Percentiles rank a stretch among this genome's conserved stretches.
These are phyloP conservation scores for Opisthograptis luteolata DNA, from an alignment of 2,888 invertebrate species.

Conservation along the genomic window DNA sequence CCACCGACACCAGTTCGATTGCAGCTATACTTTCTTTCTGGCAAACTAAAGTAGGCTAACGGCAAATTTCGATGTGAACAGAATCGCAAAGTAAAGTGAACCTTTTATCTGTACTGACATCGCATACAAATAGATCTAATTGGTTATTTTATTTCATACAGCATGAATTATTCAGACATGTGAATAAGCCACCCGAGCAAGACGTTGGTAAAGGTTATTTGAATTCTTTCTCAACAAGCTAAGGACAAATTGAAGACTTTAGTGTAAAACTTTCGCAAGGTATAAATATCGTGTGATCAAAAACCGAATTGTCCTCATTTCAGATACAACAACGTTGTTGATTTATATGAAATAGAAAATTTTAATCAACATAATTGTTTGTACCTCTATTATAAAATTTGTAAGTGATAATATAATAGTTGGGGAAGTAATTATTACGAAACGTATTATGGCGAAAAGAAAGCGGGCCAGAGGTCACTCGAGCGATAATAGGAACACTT, in stretches of 20 bases:
- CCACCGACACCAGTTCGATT: slow-evolving; percentile 39
- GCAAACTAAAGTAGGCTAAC: slow-evolving; percentile 76
- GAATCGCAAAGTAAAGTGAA: slow-evolving; percentile 66
- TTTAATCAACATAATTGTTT: slow-evolving; percentile 16
- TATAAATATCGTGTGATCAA: neutral
- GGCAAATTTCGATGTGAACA: slow-evolving; percentile 66
- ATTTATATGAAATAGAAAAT: slow-evolving; percentile 6
- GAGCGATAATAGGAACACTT: slow-evolving; percentile 45
- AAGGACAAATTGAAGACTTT: slow-evolving; percentile 16
- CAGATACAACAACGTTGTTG: slow-evolving; percentile 1
- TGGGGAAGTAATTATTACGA: slow-evolving; percentile 19
- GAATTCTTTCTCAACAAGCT: slow-evolving; percentile 12
- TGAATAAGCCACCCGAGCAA: slow-evolving; percentile 11
- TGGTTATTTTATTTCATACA: slow-evolving; percentile 25
- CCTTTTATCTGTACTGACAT: slow-evolving; percentile 46
- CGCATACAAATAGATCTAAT: slow-evolving; percentile 59
- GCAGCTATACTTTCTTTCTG: slow-evolving; percentile 75
- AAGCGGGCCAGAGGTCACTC: slow-evolving; percentile 52
- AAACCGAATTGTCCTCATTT: slow-evolving; percentile 11
- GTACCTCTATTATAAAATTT: slow-evolving; percentile 11
- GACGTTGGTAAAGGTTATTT: slow-evolving; percentile 18
- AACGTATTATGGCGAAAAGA: slow-evolving; percentile 39
- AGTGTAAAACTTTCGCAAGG: slow-evolving; percentile 21
- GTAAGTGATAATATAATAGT: slow-evolving; percentile 22
- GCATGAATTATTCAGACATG: slow-evolving; percentile 34